Evolutionary conservation across 2,888 invertebrate genomes (phyloP), one percentile per base, ranked within the genome.

Genomic region (Stramonita haemastoma): DNA sequence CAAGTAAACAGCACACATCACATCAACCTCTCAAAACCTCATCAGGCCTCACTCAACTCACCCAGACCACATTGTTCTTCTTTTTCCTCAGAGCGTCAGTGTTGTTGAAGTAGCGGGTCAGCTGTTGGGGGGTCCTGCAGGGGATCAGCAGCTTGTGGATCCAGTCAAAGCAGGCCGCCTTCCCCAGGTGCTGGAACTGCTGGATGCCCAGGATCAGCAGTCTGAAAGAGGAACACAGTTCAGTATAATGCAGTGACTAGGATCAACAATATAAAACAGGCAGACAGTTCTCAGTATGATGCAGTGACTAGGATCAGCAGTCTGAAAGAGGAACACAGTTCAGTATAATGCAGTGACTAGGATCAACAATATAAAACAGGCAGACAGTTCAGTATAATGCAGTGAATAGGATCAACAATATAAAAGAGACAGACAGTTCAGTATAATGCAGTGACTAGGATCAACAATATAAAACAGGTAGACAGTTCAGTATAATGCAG

Each of bases 191-290:
- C 19, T 97, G 96, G 96, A 98, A 98, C 94, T 97, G 97, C 91
- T 98, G 97, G 89, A 98, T 94, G 0, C 98, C 98, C 88, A 98
- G 95, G 0, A 97, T 95, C 90, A 96, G 91, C 57, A 98, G 96
- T 91, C 98, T 98, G 96, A 92, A 19, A 88, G 13, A 46, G 60
- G n/a, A 5, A 6, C 5, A 22, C 36, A 83, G n/a, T n/a, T n/a
- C n/a, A n/a, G 26, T 66, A 13, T 66, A 22, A 26, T 17, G 17
- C 26, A 66, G 26, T 66, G 66, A 46, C 2, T 8, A 46, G 46
- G 46, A 46, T 46, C 46, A 46, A 46, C 46, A 46, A 8, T 46
- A 2, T 46, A 8, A 46, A 46, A 46, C 4, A 46, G 46, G 46
- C 46, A 46, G 4, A 46, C 4, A 46, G n/a, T n/a, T n/a, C n/a